These are phyloP conservation scores for Amphibalanus amphitrite DNA, from an alignment of 1,140 invertebrate species.

Conservation along the genomic window DNA sequence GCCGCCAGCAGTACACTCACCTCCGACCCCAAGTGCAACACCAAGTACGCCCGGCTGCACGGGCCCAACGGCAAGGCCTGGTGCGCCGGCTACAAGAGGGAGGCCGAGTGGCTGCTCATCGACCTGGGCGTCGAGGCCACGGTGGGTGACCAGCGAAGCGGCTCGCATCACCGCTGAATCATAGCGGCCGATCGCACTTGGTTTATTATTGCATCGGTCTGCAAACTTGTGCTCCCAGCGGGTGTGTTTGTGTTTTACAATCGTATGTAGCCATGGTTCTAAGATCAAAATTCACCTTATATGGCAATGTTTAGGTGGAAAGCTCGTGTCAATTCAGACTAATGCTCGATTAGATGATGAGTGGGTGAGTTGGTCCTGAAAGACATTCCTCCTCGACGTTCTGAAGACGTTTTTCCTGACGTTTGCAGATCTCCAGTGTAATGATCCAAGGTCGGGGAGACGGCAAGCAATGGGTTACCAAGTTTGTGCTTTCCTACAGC, in stretches of 20 bases:
- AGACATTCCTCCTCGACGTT: no score
- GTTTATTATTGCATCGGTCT: no score
- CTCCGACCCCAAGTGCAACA: constrained; percentile 32
- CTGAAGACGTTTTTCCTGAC: constrained; percentile 3
- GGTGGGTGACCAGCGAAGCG: constrained; percentile 27
- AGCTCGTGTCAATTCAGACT: no score
- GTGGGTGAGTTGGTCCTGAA: no score
- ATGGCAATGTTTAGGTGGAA: no score
- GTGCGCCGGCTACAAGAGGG: constrained; percentile 34
- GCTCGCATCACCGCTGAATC: no score
- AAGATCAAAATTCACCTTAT: no score
- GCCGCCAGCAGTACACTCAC: constrained; percentile 34
- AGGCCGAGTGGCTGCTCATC: constrained; percentile 37
- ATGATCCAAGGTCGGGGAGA: constrained; percentile 36
- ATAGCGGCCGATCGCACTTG: no score
- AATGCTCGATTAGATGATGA: no score
- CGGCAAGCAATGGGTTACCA: constrained; percentile 33
- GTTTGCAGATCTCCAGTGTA: constrained; percentile 31
- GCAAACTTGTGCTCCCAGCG: no score
- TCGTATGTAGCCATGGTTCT: no score
- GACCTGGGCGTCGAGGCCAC: constrained; percentile 32
- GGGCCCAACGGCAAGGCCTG: constrained; percentile 32
- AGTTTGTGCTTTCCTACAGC: constrained; percentile 33
- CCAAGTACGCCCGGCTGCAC: constrained; percentile 36
- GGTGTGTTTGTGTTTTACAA: no score